Base-by-base conservation (phyloP, 2,113 vertebrate species). In the Nannobrachium achirus region DNA sequence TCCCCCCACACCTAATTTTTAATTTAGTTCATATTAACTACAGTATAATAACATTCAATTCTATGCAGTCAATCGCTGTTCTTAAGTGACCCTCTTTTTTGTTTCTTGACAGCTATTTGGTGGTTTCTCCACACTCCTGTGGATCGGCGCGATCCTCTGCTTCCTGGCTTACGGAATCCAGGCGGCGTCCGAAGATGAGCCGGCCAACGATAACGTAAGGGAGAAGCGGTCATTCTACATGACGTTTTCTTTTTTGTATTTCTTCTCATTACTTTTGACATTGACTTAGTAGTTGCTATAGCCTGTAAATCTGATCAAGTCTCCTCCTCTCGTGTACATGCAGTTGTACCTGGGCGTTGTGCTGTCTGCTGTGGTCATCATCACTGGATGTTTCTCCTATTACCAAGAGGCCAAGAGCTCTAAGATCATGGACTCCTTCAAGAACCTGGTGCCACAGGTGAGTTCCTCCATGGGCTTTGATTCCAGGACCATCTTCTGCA, bases 391-490 rank as follows among this genome's bases (percentile, higher is more conserved):
- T 67, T 99, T 94, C 89, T 97, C 96, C 38, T 98, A 98, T 69
- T 98, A 98, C 81, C 97, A 98, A 94, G 98, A 99, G 79, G 97
- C 97, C 9, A 99, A 99, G 83, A 99, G 98, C 83, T 98, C 97
- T 7, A 98, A 94, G 88, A 99, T 99, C 85, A 99, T 99, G 98
- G 98, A 99, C 19, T 99, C 97, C 48, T 99, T 99, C 91, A 99
- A 98, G 86, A 99, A 99, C 80, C 91, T 99, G 90, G 98, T 99
- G 53, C 98, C 96, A 82, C 96, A 98, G 95, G 96, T 99, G 90
- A 59, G 42, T 33, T 33, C 25, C 25, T 33, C 25, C 25, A 33
- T 33, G 25, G 25, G 25, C 2, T 33, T n/a, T n/a, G n/a, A n/a
- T n/a, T n/a, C n/a, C n/a, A n/a, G n/a, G n/a, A n/a, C n/a, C n/a